Evolutionary conservation across 2,888 invertebrate genomes (phyloP), one percentile per base, ranked within the genome.

Genomic region (Cotesia congregata): DNA sequence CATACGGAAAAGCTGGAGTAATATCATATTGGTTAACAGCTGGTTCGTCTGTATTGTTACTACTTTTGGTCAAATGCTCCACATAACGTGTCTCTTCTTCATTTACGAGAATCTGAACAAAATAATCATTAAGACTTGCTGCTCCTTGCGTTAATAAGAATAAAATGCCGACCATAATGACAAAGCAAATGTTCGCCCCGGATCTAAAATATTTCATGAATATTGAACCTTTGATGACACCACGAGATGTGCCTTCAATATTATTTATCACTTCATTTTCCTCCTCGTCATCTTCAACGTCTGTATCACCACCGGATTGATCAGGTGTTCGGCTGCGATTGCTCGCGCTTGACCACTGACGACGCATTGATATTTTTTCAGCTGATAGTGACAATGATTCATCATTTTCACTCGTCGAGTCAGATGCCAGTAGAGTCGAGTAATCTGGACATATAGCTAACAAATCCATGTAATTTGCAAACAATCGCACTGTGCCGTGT

Each of bases 101-200:
- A 83, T 91, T 93, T 38, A 93, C 93, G 86, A 89, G 74, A 65
- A 85, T 79, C 59, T 87, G 85, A 67, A 95, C 91, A 91, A 93
- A 95, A 84, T 92, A 94, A 86, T 95, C 95, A 0, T 92, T 92
- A 0, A 91, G 88, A 77, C 93, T 94, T 1, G 92, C 93, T n/a
- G 91, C 85, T 0, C 89, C 85, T 82, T 94, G 93, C 0, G 94
- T 91, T 12, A 92, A 12, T 0, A 93, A 6, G 81, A 92, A 93
- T 6, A 91, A 83, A 0, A 91, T 77, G 1, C 91, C 79, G 67
- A 93, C 83, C 0, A 90, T 80, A 1, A 90, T 79, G 1, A 92
- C 87, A 5, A 90, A 82, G 60, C 89, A 90, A 60, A 89, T 87
- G 82, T 90, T 91, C 0, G 92, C 91, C 6, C 93, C 93, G 0